Conservation (phyloP, 2,113 vertebrate genomes). For the Cebus imitator region DNA sequence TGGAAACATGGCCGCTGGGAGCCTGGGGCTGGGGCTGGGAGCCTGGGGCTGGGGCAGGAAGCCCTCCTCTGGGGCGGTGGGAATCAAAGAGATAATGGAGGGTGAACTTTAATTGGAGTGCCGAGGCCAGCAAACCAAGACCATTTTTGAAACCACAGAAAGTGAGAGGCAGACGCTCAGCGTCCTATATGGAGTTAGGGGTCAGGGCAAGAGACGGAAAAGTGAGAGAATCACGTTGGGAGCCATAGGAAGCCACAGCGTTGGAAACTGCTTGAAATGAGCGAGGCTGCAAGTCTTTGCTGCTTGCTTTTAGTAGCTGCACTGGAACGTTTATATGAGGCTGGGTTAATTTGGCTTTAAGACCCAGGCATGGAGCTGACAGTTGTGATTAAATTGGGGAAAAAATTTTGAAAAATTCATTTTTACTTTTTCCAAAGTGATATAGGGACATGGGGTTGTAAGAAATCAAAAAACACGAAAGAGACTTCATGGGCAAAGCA, state of each 20-base stretch:
- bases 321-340: fast-evolving
- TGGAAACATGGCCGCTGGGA: background rate
- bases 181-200: background rate
- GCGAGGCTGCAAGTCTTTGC: background rate
- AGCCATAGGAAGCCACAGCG: background rate
- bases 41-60: background rate
- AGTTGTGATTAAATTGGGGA: background rate
- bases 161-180: background rate
- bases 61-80: background rate
- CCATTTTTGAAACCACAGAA: background rate
- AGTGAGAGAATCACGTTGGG: background rate
- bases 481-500: background rate
- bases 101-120: background rate
- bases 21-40: background rate
- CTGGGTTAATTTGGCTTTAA: background rate
- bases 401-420: background rate
- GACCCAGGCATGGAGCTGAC: background rate
- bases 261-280: background rate
- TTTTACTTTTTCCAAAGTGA: background rate
- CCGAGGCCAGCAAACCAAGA: background rate
- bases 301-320: background rate
- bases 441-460: background rate
- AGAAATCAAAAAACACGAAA: background rate
- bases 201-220: background rate
- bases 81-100: background rate